Evolutionary conservation across 2,888 invertebrate species (phyloP).

Genomic region (Yponomeuta malinellus): DNA sequence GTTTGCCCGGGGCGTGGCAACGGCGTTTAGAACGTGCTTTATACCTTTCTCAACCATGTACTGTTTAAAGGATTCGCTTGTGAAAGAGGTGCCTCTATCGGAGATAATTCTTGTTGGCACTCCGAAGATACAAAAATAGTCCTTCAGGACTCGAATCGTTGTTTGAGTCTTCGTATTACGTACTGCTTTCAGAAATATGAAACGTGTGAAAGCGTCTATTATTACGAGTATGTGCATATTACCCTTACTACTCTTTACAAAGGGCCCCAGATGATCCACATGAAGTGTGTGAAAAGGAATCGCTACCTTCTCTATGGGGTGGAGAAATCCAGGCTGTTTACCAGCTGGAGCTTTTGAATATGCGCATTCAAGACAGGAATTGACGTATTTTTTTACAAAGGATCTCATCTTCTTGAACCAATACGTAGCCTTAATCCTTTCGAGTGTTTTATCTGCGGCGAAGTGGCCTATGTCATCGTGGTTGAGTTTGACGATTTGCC

Average conservation of each 20-base stretch:
- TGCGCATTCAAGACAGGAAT: not conserved
- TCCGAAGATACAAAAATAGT: slow-evolving; percentile 12
- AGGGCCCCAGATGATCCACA: slow-evolving; percentile 18
- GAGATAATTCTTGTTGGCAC: slow-evolving; percentile 11
- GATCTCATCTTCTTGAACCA: slow-evolving; percentile 19
- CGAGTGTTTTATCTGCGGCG: slow-evolving; percentile 13
- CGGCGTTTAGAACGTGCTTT: slow-evolving; percentile 14
- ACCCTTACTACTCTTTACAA: slow-evolving; percentile 13
- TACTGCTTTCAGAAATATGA: slow-evolving; percentile 14
- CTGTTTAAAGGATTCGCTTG: slow-evolving; percentile 15
- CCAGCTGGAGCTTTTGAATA: slow-evolving; percentile 14
- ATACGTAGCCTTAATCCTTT: slow-evolving; percentile 15
- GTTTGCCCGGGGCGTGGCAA: slow-evolving; percentile 6
- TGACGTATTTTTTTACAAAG: slow-evolving; percentile 6
- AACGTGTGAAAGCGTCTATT: slow-evolving; percentile 19
- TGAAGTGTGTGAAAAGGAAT: slow-evolving; percentile 5
- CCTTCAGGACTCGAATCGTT: not conserved
- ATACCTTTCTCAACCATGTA: slow-evolving; percentile 14
- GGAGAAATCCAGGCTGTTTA: slow-evolving; percentile 15
- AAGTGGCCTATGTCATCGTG: slow-evolving; percentile 14
- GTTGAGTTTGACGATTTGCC: slow-evolving; percentile 12
- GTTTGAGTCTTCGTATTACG: slow-evolving; percentile 17
- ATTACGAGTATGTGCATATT: slow-evolving; percentile 16
- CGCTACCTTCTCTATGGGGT: slow-evolving; percentile 17
- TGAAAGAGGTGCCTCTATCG: slow-evolving; percentile 15